Conservation (phyloP, 2,113 vertebrate species). For the Syngnathus typhle region DNA sequence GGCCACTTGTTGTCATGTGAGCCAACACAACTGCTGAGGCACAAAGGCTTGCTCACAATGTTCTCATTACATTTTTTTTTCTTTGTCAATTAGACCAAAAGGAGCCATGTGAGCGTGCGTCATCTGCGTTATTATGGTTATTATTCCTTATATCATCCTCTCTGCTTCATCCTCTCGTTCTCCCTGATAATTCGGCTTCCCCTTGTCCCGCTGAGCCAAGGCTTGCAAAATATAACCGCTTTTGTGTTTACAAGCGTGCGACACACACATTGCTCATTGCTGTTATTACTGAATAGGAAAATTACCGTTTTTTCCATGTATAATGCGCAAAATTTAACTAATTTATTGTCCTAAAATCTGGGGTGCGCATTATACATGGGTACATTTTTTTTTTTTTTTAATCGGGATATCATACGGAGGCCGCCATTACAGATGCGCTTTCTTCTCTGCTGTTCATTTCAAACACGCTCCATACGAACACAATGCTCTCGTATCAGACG, state of each 20-base stretch:
- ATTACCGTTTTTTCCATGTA: too few species aligned
- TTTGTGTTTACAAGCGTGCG: background rate
- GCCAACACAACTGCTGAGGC: background rate
- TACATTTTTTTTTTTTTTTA: too few species aligned
- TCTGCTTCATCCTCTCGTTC: conserved; percentile 47
- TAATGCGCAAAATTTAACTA: too few species aligned
- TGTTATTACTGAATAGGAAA: conserved; percentile 42
- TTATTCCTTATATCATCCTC: conserved; percentile 38
- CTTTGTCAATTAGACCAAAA: conserved; percentile 17
- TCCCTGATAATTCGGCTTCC: conserved; percentile 53
- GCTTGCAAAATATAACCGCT: conserved; percentile 63
- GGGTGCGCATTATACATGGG: too few species aligned
- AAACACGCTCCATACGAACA: too few species aligned
- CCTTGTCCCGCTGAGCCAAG: conserved; percentile 55
- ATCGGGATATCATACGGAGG: too few species aligned
- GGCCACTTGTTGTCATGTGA: conserved; percentile 8
- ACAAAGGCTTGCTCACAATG: background rate
- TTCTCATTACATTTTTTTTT: conserved; percentile 8
- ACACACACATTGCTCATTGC: background rate
- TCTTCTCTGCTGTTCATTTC: too few species aligned
- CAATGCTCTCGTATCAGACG: too few species aligned
- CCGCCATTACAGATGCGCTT: too few species aligned
- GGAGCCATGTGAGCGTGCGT: conserved; percentile 21
- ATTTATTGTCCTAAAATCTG: too few species aligned
- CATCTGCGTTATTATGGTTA: background rate